Percentiles rank a stretch among this genome's conserved stretches.
Conservation (phyloP, 2,797 vertebrate genomes). For the Manis pentadactyla region DNA sequence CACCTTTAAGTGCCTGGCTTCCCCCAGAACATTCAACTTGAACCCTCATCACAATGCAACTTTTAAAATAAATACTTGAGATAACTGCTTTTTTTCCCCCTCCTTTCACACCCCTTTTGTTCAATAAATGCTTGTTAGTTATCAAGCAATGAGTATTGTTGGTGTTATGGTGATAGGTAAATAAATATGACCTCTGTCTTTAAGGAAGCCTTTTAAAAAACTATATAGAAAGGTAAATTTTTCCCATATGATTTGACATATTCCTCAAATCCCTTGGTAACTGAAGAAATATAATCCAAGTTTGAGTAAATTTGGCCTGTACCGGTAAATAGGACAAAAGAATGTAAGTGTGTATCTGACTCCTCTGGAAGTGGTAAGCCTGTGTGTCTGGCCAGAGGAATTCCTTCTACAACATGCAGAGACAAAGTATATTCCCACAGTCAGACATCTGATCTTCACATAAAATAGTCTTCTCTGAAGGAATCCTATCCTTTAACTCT, state of each 20-base stretch:
- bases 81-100: background rate
- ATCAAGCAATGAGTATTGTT: background rate
- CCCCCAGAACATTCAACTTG: background rate
- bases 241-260: background rate
- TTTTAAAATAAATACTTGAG: background rate
- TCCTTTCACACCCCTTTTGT: background rate
- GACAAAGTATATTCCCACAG: background rate
- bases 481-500: background rate
- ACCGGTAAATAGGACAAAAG: background rate
- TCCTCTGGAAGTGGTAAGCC: background rate
- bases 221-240: background rate
- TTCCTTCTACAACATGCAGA: background rate
- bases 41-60: background rate
- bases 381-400: background rate
- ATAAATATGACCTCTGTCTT: background rate
- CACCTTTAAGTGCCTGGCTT: background rate
- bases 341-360: background rate
- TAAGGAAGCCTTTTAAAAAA: background rate
- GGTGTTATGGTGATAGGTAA: background rate
- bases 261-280: slow-evolving; percentile 2
- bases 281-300: background rate
- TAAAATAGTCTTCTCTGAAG: background rate
- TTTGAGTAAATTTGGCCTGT: background rate
- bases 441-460: background rate
- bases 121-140: background rate